phyloP scores from a whole-genome alignment of 2,113 vertebrate genomes.

The Pelmatolapia mariae region DNA sequence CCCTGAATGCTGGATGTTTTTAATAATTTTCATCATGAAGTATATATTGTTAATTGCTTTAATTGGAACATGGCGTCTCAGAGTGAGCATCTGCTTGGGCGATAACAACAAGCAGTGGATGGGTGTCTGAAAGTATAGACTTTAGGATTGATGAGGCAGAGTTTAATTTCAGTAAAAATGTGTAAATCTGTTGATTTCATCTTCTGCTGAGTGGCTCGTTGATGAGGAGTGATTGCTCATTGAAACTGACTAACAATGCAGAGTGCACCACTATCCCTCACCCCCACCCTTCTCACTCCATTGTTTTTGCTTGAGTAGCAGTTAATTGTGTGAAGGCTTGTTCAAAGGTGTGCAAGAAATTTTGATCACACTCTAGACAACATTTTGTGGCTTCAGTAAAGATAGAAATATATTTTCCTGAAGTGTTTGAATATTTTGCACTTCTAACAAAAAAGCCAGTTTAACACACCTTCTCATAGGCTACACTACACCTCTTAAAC shows the following conservation, averaged over 20 bases:
- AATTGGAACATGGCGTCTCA: background rate
- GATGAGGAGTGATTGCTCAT: constrained; percentile 34
- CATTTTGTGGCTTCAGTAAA: background rate
- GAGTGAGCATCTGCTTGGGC: background rate
- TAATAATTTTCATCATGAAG: background rate
- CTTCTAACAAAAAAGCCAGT: background rate
- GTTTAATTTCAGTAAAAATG: background rate
- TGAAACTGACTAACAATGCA: constrained; percentile 31
- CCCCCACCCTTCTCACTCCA: background rate
- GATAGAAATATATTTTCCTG: background rate
- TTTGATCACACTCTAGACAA: background rate
- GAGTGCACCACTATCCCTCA: background rate
- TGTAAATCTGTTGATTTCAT: constrained; percentile 7
- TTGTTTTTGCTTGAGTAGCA: constrained; percentile 28
- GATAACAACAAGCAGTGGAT: background rate
- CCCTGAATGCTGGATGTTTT: background rate
- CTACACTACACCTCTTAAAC: background rate
- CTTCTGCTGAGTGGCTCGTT: background rate
- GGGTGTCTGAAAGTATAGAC: background rate
- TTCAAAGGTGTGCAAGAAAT: background rate
- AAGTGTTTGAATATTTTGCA: background rate
- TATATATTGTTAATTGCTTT: background rate
- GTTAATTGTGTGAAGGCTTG: background rate
- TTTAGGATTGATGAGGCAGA: background rate
- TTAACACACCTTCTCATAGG: background rate